Evolutionary conservation across 2,113 vertebrate species (phyloP), one percentile per base, ranked within the genome.

Genomic region (Rhinogobius similis): DNA sequence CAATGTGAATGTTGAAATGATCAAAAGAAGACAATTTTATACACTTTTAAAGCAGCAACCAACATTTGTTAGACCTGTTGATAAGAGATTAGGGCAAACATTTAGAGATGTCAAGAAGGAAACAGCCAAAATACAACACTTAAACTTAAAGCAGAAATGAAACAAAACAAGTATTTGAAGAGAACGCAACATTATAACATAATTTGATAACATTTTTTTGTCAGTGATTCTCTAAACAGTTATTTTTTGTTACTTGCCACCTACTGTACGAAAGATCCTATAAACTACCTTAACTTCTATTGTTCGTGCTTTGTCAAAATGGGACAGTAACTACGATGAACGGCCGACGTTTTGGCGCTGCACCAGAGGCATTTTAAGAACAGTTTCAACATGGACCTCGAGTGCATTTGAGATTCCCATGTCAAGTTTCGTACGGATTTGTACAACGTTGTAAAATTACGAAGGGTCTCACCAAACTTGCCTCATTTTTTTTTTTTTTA

Each of bases 341-440:
- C 2, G 29, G 29, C 70, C 64, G 85, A 41, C 9, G 74, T 50
- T n/a, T 59, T 70, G 79, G 78, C 80, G 72, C 46, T 16, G 41
- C 24, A 55, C 43, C 44, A 62, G 65, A 70, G 79, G 83, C 78
- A 79, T 70, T 83, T 85, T 77, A 73, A 78, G 84, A 78, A 87
- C 78, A 52, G 80, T 80, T 76, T 77, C 67, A 74, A 83, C 70
- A 81, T 64, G 80, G 68, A 76, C 85, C 82, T 82, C 67, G 41
- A 78, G 76, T 68, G 76, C 53, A 48, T 78, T 87, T 69, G 78
- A 75, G 87, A 72, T 81, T 69, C 67, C 82, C 68, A 69, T 71
- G 76, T 89, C 82, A 78, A 76, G 72, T 84, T 90, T 91, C 69
- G 65, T 84, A 82, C 79, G 76, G 85, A 88, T 88, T 88, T 89